Evolutionary conservation across 2,113 vertebrate genomes (phyloP), one percentile per base, ranked within the genome.

Genomic region (Sebastes schlegelii): DNA sequence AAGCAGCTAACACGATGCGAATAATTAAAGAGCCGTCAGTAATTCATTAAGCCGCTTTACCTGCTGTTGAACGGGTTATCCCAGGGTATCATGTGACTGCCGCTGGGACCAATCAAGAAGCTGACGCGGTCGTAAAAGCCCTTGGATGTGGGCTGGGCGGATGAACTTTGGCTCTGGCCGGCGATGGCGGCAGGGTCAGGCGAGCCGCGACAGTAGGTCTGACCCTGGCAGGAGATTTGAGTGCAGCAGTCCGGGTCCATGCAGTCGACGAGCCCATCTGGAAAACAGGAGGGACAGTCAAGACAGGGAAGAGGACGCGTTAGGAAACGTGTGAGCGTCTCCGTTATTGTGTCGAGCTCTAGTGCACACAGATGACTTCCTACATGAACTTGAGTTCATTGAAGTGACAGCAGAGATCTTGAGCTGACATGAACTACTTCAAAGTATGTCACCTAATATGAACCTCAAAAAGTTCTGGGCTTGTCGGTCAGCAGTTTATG

Each of bases 211-310:
- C 98, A 99, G 52, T 96, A 99, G 73, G 95, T 95, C 89, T 99
- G 97, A 91, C 95, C 97, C 93, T 99, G 97, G 95, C 98, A 99
- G 89, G 96, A 94, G 52, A 96, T 96, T 89, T 99, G 98, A 85
- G 96, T 84, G 89, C 98, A 99, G 96, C 98, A 99, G 88, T 99
- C 98, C 11, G 98, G 98, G 86, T 99, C 98, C 98, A 99, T 98
- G 80, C 98, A 99, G 95, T 99, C 98, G 52, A 95, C 87, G 26
- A 99, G 96, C 43, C 98, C 98, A 90, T 99, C 98, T 99, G 96
- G 76, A 92, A 95, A 89, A 85, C 55, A 84, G 71, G 26, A 86
- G 93, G 58, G 92, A 77, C 83, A 93, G 86, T 92, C 58, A 82
- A 26, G 80, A 88, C 87, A 63, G 76, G 81, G 26, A 60, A 16